Percentiles rank a stretch among this genome's conserved stretches.
phyloP scores from a whole-genome alignment of 2,888 invertebrate genomes.

The Agrochola lota region DNA sequence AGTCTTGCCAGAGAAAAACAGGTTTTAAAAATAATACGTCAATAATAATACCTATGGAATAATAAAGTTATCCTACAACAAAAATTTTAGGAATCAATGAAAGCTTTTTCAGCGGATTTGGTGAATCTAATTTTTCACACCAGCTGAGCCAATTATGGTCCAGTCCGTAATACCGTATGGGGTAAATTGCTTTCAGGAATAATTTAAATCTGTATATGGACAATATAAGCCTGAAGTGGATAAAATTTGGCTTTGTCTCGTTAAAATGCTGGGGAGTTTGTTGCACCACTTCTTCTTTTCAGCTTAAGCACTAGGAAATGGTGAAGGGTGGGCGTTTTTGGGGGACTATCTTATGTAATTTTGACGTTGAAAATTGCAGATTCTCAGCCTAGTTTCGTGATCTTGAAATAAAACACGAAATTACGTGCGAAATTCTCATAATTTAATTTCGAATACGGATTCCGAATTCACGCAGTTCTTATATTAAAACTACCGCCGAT shows the following conservation, averaged over 20 bases:
- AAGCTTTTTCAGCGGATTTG: conserved; percentile 47
- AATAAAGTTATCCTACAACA: conserved; percentile 14
- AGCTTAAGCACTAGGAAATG: too few species aligned
- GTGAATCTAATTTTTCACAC: conserved; percentile 51
- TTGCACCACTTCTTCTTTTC: too few species aligned
- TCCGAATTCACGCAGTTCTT: conserved; percentile 28
- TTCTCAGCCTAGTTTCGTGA: background rate
- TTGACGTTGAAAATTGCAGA: too few species aligned
- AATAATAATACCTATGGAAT: background rate
- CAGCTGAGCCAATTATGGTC: conserved; percentile 41
- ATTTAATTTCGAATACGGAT: conserved; percentile 42
- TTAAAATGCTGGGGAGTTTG: conserved; percentile 1
- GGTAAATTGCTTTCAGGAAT: background rate
- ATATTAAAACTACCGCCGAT: conserved; percentile 55
- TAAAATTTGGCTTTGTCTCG: background rate
- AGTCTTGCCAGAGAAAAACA: background rate
- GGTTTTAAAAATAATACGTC: background rate
- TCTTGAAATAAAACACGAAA: conserved; percentile 1
- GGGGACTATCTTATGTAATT: too few species aligned
- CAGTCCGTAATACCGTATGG: background rate
- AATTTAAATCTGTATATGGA: conserved; percentile 4
- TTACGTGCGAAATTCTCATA: conserved; percentile 5
- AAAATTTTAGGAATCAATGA: conserved; percentile 24
- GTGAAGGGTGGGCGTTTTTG: too few species aligned
- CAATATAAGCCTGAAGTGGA: background rate